These are phyloP conservation scores for Alces alces DNA, from an alignment of 2,113 vertebrate species.

Conservation along the genomic window DNA sequence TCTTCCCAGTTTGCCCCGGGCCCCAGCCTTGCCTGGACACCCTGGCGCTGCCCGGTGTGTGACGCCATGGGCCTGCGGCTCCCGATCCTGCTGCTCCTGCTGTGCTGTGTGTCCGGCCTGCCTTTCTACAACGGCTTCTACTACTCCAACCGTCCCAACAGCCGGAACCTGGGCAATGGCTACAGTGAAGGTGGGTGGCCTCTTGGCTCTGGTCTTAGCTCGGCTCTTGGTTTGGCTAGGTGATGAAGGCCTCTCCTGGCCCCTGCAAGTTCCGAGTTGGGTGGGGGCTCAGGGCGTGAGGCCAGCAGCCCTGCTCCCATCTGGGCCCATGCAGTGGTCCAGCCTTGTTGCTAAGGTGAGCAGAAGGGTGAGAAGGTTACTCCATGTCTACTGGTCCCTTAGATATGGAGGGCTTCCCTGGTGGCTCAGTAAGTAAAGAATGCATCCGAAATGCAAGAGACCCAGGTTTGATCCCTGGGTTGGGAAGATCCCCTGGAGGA, in stretches of 20 bases:
- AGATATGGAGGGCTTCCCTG: neutral
- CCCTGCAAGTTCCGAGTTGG: neutral
- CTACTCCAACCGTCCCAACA: constrained; percentile 84
- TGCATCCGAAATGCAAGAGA: neutral
- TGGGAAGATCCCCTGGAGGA: neutral
- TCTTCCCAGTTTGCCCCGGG: neutral
- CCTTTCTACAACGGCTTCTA: constrained; percentile 90
- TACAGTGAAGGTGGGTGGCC: constrained; percentile 63
- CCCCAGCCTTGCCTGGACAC: neutral
- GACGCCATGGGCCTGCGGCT: constrained; percentile 67
- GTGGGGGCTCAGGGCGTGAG: neutral
- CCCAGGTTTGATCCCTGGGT: neutral
- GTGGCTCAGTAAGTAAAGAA: neutral
- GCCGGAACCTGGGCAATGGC: constrained; percentile 41
- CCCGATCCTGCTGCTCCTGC: constrained; percentile 73
- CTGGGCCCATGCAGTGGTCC: neutral
- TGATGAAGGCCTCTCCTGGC: neutral
- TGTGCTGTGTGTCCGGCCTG: constrained; percentile 49
- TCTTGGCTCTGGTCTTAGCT: too few relatives aligned
- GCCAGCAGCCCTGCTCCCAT: neutral
- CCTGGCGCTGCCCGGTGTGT: accelerated
- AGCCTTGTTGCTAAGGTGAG: neutral
- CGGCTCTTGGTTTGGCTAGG: neutral
- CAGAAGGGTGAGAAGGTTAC: neutral
- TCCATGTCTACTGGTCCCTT: neutral